Evolutionary conservation across 1,140 invertebrate species (phyloP), one percentile per base, ranked within the genome.

Genomic region (Micrasema minimum): DNA sequence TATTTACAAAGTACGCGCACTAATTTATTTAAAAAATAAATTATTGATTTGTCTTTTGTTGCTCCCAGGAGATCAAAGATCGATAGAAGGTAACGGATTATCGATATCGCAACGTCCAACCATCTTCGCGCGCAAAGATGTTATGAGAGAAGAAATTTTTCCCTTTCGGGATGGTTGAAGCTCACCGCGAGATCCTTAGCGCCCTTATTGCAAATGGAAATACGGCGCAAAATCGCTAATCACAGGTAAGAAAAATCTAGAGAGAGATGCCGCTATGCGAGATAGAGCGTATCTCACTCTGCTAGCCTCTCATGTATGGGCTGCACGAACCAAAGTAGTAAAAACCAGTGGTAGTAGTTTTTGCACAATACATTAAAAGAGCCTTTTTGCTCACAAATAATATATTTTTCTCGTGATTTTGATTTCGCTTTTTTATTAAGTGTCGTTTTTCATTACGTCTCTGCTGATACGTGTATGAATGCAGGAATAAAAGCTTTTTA

Each of bases 51-150:
- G 26, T 2, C 7, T 31, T 31, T 2, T 31, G 26, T 31, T 31
- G 26, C 26, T 31, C 26, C 14, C 14, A 20, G 31, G 48, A 53
- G 46, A 66, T 66, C 7, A 66, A 6, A 53, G 53, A 66, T 66
- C 65, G 23, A 66, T 66, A 66, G 53, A n/a, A 66, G 50, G 26
- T 55, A 20, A 66, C 22, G 20, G 18, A 41, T 26, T 53, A 38
- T 66, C 31, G 50, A 38, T 53, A 66, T 50, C 46, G 31, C 31
- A 51, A 66, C 66, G 66, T 59, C 51, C 43, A 20, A 35, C 66
- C 66, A 68, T 68, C 66, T 68, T 59, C 66, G 53, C 66, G 66
- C 53, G 53, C 66, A 59, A 59, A 68, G 66, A 68, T 68, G 66
- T 68, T 68, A 18, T 68, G 66, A 57, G 41, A 68, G 53, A 68